Base-by-base conservation (phyloP, 2,113 vertebrate genomes). In the Tautogolabrus adspersus region DNA sequence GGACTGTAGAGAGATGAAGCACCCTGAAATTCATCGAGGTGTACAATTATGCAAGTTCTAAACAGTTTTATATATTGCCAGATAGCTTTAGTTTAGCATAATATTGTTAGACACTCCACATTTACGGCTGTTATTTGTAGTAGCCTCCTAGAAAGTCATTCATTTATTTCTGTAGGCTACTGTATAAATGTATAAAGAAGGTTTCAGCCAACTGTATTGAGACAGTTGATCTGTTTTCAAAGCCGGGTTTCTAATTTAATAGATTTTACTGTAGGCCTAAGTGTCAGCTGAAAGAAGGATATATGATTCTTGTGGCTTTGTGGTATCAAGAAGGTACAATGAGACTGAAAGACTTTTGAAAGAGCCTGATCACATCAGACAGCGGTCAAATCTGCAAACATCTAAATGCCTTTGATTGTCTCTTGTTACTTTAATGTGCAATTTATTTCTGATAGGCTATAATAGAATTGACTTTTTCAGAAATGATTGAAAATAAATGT, bases 181-280 rank as follows among this genome's bases (percentile, higher is more conserved):
- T 16, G 46, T 16, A 16, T 47, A 16, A 40, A 19, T 58, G 26
- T 47, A 22, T 16, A 42, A 40, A 26, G 18, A 42, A 9, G 30
- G 52, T 40, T 40, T 62, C n/a, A 76, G 21, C 21, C 46, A 44
- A 55, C 65, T 38, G 47, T 42, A 44, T 26, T 73, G 60, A 52
- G 60, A 74, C 66, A 44, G 77, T 65, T 73, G 55, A 69, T 77
- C 71, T 51, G 21, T 77, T 66, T 30, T 64, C 22, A 23, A 59
- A 18, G 38, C 37, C 40, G 67, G 59, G 68, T 59, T 52, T 16
- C n/a, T 66, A 69, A 70, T 81, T 73, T 47, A 0, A 47, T 47
- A 13, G 46, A 16, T 16, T n/a, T n/a, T n/a, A n/a, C n/a, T 46
- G 2, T 47, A 16, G 7, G 18, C 15, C 26, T 49, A 2, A 7